Evolutionary conservation across 2,797 vertebrate species (phyloP).

Genomic region (Gobionotothen gibberifrons): DNA sequence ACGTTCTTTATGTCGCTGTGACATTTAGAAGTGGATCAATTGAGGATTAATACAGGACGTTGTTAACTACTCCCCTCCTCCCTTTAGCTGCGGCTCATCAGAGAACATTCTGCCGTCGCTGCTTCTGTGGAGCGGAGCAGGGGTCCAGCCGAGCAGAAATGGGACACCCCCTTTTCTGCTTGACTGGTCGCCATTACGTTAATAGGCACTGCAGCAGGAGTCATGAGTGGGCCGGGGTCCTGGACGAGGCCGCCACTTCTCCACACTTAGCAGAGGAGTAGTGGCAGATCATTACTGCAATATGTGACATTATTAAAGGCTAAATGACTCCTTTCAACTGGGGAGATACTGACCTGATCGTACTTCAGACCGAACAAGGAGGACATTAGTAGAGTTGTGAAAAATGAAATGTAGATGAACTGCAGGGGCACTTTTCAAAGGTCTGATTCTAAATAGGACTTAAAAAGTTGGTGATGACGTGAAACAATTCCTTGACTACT

Average conservation of each 20-base stretch:
- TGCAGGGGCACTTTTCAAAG: conserved; percentile 17
- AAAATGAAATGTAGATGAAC: conserved; percentile 21
- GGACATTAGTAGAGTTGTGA: conserved; percentile 4
- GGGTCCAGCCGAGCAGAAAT: conserved; percentile 50
- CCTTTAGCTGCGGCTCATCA: not conserved
- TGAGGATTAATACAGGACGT: conserved; percentile 29
- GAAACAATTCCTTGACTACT: conserved; percentile 50
- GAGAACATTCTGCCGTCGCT: conserved; percentile 27
- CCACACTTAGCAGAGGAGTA: conserved; percentile 34
- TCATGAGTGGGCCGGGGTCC: conserved; percentile 56
- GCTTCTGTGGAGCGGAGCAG: conserved; percentile 62
- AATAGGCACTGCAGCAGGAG: conserved; percentile 58
- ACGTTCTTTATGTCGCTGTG: conserved; percentile 2
- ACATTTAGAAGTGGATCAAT: conserved; percentile 39
- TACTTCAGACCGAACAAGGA: conserved; percentile 41
- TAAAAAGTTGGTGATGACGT: conserved; percentile 19
- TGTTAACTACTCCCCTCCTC: conserved; percentile 17
- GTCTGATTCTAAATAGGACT: conserved; percentile 14
- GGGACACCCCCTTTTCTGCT: conserved; percentile 62
- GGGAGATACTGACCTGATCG: conserved; percentile 29
- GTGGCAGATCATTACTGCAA: conserved; percentile 56
- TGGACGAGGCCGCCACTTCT: conserved; percentile 44
- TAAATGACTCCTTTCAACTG: conserved; percentile 43
- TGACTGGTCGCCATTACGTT: conserved; percentile 72
- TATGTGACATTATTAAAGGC: conserved; percentile 55